phyloP scores from a whole-genome alignment of 1,140 invertebrate species.

The Diorhabda elongata region DNA sequence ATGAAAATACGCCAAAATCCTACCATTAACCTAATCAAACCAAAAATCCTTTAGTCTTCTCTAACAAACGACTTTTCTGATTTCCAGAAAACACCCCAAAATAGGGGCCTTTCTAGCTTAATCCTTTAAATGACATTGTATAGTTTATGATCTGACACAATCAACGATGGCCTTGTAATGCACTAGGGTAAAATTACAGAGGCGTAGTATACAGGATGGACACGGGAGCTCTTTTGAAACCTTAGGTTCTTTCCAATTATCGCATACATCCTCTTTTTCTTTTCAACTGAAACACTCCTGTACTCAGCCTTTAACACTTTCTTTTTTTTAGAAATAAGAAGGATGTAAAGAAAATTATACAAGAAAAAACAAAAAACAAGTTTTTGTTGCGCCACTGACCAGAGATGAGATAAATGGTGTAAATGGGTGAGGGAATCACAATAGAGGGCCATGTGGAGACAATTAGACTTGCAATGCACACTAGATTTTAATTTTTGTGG shows the following conservation, averaged over 20 bases:
- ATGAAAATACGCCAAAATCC: neutral
- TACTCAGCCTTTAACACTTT: no score
- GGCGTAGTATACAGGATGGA: neutral
- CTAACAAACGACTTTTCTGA: slow-evolving; percentile 2
- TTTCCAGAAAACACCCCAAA: slow-evolving; percentile 2
- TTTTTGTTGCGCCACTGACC: neutral
- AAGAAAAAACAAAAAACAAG: neutral
- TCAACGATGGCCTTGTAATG: neutral
- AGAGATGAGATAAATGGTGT: neutral
- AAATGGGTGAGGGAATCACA: neutral
- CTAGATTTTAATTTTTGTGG: slow-evolving; percentile 2
- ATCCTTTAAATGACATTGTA: slow-evolving; percentile 2
- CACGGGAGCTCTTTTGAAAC: no score
- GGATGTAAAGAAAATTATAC: no score
- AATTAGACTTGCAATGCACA: neutral
- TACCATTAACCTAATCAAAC: neutral
- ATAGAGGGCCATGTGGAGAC: neutral
- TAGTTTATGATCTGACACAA: neutral
- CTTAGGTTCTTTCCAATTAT: no score
- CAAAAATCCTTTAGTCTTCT: neutral
- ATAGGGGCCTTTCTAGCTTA: neutral
- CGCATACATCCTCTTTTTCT: no score
- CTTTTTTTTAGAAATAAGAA: no score
- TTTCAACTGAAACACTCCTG: no score
- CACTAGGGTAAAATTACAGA: neutral